phyloP scores from a whole-genome alignment of 2,113 vertebrate genomes.

The Misgurnus mizolepis region DNA sequence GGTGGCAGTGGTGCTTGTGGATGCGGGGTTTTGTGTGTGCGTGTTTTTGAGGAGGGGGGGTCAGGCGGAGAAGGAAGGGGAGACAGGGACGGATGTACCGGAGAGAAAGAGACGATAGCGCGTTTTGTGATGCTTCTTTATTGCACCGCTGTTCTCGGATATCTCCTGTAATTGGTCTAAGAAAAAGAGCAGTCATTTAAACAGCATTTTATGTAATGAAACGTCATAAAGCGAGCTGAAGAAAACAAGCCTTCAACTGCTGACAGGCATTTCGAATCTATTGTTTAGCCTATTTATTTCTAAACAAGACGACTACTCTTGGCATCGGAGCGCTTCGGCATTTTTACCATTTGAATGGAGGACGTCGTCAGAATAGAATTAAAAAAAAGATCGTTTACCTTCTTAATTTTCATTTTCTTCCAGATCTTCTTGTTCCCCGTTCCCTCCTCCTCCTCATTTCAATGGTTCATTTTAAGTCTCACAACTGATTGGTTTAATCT shows the following conservation, averaged over 20 bases:
- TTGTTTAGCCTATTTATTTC: conserved; percentile 67
- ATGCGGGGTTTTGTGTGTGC: conserved; percentile 44
- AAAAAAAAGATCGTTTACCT: conserved; percentile 31
- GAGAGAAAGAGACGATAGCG: conserved; percentile 61
- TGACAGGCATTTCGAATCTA: conserved; percentile 64
- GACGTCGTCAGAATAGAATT: conserved; percentile 35
- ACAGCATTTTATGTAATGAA: conserved; percentile 49
- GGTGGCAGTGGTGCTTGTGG: conserved; percentile 62
- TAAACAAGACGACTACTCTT: conserved; percentile 54
- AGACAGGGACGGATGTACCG: conserved; percentile 34
- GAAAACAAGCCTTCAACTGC: conserved; percentile 44
- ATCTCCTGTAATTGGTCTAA: conserved; percentile 64
- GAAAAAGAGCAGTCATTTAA: conserved; percentile 58
- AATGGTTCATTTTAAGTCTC: conserved; percentile 5
- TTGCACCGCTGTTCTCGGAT: conserved; percentile 48
- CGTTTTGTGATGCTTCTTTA: conserved; percentile 54
- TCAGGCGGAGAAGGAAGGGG: conserved; percentile 60
- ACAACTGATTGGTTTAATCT: conserved; percentile 17
- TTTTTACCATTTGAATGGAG: conserved; percentile 35
- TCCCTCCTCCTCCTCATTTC: not conserved
- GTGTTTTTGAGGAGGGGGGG: conserved; percentile 35
- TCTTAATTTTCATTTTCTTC: conserved; percentile 33
- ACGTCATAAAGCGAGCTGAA: conserved; percentile 36
- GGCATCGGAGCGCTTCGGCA: conserved; percentile 11
- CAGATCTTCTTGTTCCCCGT: not conserved